Evolutionary conservation across 2,797 vertebrate species (phyloP).

Genomic region (Mormyrus hasselquistii): DNA sequence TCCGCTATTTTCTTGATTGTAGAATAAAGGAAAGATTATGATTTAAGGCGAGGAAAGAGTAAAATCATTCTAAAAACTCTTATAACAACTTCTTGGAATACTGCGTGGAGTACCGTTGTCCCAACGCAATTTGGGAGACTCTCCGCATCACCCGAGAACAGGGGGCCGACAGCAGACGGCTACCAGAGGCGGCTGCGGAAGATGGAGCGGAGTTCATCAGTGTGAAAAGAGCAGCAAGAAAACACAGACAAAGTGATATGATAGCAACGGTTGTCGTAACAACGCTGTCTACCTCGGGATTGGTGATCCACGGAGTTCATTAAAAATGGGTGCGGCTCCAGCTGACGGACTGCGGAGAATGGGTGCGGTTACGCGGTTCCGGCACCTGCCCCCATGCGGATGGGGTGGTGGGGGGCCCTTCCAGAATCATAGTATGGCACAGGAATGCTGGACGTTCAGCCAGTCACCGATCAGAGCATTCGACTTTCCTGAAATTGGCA

Average conservation of each 20-base stretch:
- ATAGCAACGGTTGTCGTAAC: not conserved
- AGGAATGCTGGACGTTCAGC: not conserved
- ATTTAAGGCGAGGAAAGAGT: constrained; percentile 31
- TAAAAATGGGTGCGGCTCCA: constrained; percentile 17
- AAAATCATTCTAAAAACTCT: constrained; percentile 24
- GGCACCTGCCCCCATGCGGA: not conserved
- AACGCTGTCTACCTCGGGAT: not conserved
- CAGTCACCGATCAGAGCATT: not conserved
- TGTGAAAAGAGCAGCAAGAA: not conserved
- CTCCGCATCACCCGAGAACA: not conserved
- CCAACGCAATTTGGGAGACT: not conserved
- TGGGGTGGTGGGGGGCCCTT: not conserved
- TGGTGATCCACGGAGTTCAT: not conserved
- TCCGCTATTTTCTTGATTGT: constrained; percentile 30
- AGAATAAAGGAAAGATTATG: constrained; percentile 20
- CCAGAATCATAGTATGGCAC: not conserved
- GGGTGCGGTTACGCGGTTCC: not conserved
- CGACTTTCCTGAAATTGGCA: not conserved
- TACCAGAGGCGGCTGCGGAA: not conserved
- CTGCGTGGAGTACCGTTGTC: constrained; percentile 6
- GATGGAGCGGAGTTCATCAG: not conserved
- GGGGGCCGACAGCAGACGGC: not conserved
- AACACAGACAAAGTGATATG: not conserved
- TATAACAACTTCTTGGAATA: constrained; percentile 18
- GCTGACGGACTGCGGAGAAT: not conserved